Conservation (phyloP, 2,888 invertebrate genomes). For the Phalera bucephala region DNA sequence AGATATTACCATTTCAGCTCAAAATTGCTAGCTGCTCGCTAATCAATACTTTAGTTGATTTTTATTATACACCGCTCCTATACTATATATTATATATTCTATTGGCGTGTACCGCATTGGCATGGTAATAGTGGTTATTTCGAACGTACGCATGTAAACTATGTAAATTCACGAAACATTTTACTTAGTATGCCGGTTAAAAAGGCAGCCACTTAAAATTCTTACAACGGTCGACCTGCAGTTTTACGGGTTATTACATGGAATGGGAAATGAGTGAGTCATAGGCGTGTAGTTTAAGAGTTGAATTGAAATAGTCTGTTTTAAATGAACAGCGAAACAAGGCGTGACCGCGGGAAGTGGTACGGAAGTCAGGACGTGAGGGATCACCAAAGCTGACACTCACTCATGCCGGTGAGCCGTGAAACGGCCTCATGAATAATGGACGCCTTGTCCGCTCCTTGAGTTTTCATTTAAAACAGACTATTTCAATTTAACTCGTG, state of each 20-base stretch:
- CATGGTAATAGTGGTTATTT: too few species aligned
- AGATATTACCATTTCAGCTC: too few species aligned
- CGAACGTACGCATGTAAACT: neutral
- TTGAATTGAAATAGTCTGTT: conserved; percentile 81
- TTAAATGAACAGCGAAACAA: conserved; percentile 77
- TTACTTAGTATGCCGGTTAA: conserved; percentile 58
- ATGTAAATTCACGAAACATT: conserved; percentile 23
- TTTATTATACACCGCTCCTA: too few species aligned
- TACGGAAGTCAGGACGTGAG: conserved; percentile 3
- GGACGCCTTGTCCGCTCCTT: conserved; percentile 74
- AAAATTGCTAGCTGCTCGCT: too few species aligned
- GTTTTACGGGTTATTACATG: conserved; percentile 77
- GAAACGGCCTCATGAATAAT: conserved; percentile 78
- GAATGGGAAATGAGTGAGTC: conserved; percentile 80
- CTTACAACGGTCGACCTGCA: conserved; percentile 63
- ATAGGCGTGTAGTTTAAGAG: conserved; percentile 76
- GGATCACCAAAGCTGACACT: conserved; percentile 13
- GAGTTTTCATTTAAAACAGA: conserved; percentile 79
- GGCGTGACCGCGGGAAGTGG: conserved; percentile 33
- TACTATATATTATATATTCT: too few species aligned
- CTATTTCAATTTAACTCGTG: conserved; percentile 80
- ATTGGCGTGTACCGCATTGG: too few species aligned
- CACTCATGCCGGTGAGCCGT: conserved; percentile 48
- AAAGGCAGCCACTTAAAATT: conserved; percentile 67
- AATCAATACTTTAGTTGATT: too few species aligned